Conservation (phyloP, 2,797 vertebrate species). For the Acanthurus leucopareius region DNA sequence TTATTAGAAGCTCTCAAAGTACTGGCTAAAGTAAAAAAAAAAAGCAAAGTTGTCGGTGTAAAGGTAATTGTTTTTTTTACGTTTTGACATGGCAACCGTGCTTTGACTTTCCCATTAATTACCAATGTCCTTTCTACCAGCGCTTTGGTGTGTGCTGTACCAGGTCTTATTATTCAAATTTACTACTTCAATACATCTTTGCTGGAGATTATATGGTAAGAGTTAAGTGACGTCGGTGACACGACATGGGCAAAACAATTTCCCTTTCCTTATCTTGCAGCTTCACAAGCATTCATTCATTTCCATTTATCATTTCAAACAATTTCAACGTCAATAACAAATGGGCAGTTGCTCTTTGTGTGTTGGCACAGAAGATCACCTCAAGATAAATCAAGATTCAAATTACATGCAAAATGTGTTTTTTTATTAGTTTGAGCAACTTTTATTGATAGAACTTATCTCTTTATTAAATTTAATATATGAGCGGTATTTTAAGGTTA, state of each 20-base stretch:
- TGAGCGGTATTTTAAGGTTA: constrained; percentile 27
- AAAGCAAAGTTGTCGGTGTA: not conserved
- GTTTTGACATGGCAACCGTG: not conserved
- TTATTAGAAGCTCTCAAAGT: constrained; percentile 49
- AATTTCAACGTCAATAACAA: constrained; percentile 23
- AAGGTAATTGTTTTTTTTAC: not conserved
- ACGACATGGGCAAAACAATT: constrained; percentile 16
- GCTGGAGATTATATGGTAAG: constrained; percentile 8
- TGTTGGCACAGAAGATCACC: constrained; percentile 17
- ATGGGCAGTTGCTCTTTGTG: constrained; percentile 2
- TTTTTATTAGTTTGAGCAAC: constrained; percentile 33
- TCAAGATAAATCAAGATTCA: constrained; percentile 16
- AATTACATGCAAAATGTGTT: not conserved
- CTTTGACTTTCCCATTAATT: constrained; percentile 14
- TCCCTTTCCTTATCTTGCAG: constrained; percentile 9
- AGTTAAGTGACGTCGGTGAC: constrained; percentile 6
- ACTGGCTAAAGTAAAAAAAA: constrained; percentile 23
- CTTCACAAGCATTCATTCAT: constrained; percentile 30
- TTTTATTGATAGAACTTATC: constrained; percentile 13
- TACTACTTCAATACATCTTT: not conserved
- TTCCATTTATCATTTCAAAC: not conserved
- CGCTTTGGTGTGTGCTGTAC: not conserved
- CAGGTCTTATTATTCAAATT: constrained; percentile 16
- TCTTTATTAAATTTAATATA: constrained; percentile 23
- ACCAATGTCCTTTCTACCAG: not conserved